phyloP scores from a whole-genome alignment of 2,797 vertebrate genomes.

The Hydrophis major region DNA sequence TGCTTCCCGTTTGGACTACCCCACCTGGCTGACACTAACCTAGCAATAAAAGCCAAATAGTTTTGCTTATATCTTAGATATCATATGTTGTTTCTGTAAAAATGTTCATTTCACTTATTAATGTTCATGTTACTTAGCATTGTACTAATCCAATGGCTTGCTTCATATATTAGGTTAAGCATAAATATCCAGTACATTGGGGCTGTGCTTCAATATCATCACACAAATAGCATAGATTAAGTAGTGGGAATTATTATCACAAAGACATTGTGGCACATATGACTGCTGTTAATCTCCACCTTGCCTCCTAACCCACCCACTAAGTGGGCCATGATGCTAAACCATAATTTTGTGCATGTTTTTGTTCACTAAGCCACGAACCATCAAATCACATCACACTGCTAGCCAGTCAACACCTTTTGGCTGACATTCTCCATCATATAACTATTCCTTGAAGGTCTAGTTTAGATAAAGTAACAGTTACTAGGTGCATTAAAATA shows the following conservation, averaged over 20 bases:
- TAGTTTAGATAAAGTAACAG: neutral
- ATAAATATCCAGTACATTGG: neutral
- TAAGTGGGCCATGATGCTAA: neutral
- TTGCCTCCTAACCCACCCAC: neutral
- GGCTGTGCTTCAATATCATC: neutral
- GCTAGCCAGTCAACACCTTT: neutral
- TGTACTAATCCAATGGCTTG: neutral
- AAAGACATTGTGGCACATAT: neutral
- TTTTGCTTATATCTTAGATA: neutral
- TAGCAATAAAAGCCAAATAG: neutral
- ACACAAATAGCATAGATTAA: neutral
- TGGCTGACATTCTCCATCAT: neutral
- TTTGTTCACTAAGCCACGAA: neutral
- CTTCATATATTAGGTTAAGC: neutral
- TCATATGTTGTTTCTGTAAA: neutral
- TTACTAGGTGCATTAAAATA: neutral
- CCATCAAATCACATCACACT: neutral
- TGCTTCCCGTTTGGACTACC: neutral
- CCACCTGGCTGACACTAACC: neutral
- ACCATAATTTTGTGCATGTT: too few relatives aligned
- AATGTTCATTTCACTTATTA: neutral
- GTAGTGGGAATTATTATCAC: neutral
- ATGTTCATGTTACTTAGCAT: neutral
- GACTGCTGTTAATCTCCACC: neutral
- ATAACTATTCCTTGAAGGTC: neutral